Base-by-base conservation (phyloP, 2,113 vertebrate genomes). In the Vulpes vulpes region DNA sequence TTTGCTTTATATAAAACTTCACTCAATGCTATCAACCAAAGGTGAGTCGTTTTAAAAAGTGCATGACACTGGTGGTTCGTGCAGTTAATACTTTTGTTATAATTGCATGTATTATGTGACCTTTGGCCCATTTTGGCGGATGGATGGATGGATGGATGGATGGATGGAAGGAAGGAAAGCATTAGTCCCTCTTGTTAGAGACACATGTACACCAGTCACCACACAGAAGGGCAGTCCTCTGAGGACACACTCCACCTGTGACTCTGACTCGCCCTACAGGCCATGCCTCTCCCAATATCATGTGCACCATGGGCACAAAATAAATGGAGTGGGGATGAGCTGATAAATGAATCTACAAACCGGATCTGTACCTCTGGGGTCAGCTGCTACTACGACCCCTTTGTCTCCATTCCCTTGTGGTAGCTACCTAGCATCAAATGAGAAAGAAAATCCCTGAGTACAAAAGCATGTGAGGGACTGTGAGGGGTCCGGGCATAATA, bases 1-100 rank as follows among this genome's bases (percentile, higher is more conserved):
- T 53, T 59, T 86, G 67, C 43, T 96, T 62, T 60, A 43, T 83
- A 57, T 22, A 73, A 82, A 91, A 95, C 80, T 53, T 1, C 51
- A 85, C 69, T 57, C 59, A 76, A 11, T 11, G 59, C 38, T 43
- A 53, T 83, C 59, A 73, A 74, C 32, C 62, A 30, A 79, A 92
- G 23, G 53, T 74, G 53, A 19, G 60, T 80, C 93, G 91, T 74
- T 73, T 80, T 95, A 80, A 49, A 64, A 96, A 60, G 8, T 51
- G 19, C 11, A 4, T 55, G 87, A 25, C 22, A 14, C 17, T 6
- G 11, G 11, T 11, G 5, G 5, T 38, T 57, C 23, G 16, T 80
- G 14, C 15, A 10, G 67, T 55, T 43, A n/a, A 1, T 51, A 17
- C 38, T 74, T 73, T 38, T 62, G 10, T 38, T 53, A 43, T 43